Percentiles rank a stretch among this genome's conserved stretches.
Conservation (phyloP, 2,888 invertebrate genomes). For the Phortica magna region DNA sequence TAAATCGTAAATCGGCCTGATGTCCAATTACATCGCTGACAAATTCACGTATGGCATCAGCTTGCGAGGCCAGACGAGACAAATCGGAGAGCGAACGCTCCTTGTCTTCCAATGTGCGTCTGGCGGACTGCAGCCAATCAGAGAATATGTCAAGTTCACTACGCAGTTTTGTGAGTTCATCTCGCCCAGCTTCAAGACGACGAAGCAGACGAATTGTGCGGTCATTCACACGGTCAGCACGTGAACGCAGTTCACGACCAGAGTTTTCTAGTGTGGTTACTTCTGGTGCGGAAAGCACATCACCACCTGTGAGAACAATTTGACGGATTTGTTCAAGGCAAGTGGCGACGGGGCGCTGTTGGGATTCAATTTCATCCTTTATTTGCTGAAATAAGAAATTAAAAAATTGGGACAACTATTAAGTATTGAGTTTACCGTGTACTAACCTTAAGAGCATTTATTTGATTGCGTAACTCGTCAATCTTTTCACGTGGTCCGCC, state of each 20-base stretch:
- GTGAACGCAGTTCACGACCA: conserved; percentile 88
- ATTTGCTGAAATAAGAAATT: conserved; percentile 82
- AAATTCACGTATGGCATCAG: conserved; percentile 91
- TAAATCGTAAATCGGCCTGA: conserved; percentile 96
- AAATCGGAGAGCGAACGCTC: conserved; percentile 89
- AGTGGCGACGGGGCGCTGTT: conserved; percentile 89
- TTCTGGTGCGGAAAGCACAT: conserved; percentile 95
- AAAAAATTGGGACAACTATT: not conserved
- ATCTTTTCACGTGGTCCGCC: conserved; percentile 92
- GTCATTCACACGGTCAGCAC: conserved; percentile 89
- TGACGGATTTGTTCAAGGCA: conserved; percentile 94
- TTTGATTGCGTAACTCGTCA: conserved; percentile 92
- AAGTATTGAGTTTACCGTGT: not conserved
- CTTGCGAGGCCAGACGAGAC: conserved; percentile 84
- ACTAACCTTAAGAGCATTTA: conserved; percentile 89
- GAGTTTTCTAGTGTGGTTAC: conserved; percentile 92
- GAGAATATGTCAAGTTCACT: conserved; percentile 90
- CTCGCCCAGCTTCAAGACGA: conserved; percentile 87
- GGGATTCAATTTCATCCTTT: conserved; percentile 92
- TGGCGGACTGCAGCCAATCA: conserved; percentile 90
- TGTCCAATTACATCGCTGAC: conserved; percentile 96
- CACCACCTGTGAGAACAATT: conserved; percentile 92
- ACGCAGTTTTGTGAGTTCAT: conserved; percentile 92
- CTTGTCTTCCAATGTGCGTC: conserved; percentile 89
- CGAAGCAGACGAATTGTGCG: conserved; percentile 88